Evolutionary conservation across 2,797 vertebrate genomes (phyloP), one percentile per base, ranked within the genome.

Genomic region (Acipenser oxyrinchus): DNA sequence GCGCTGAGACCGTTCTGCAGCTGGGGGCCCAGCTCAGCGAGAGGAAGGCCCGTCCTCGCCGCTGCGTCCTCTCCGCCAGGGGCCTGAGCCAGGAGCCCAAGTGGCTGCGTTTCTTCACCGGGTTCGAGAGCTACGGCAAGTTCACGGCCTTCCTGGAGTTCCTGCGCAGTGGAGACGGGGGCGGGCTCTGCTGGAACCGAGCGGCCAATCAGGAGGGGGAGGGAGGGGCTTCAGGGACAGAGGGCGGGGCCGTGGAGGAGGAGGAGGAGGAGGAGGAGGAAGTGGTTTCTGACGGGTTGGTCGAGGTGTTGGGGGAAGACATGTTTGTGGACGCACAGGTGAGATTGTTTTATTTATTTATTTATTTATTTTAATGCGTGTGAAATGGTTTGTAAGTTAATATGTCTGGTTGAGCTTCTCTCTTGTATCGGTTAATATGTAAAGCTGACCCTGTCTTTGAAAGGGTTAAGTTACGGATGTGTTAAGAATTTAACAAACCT

Each of bases 41-140:
- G n/a, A 37, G 62, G 15, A 61, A 62, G 11, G 58, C 9, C 9
- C 51, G 59, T 7, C 59, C 63, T 0, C 58, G 60, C 8, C 60
- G 64, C 5, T 55, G n/a, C 2, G 49, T 55, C 6, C 74, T 80
- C 66, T 73, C 71, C 8, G 67, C 76, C 4, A 68, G 63, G 48
- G 63, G 49, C 4, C 64, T 78, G 52, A 68, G 73, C 49, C 60
- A 37, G 8, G 51, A 68, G 4, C 7, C 51, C 61, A 74, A 73
- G 61, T 75, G 74, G 78, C 64, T 82, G 68, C 73, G 71, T 49
- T 79, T 81, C 63, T 78, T 76, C 66, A 79, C 73, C 1, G 78
- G 76, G 52, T 79, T 81, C 18, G 66, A 73, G 3, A 62, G 64
- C 12, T 72, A 74, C 10, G 62, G 67, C 23, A 71, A 70, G 53